These are phyloP conservation scores for Hermatobates lingyangjiaoensis DNA, from an alignment of 1,140 invertebrate species.

Conservation along the genomic window DNA sequence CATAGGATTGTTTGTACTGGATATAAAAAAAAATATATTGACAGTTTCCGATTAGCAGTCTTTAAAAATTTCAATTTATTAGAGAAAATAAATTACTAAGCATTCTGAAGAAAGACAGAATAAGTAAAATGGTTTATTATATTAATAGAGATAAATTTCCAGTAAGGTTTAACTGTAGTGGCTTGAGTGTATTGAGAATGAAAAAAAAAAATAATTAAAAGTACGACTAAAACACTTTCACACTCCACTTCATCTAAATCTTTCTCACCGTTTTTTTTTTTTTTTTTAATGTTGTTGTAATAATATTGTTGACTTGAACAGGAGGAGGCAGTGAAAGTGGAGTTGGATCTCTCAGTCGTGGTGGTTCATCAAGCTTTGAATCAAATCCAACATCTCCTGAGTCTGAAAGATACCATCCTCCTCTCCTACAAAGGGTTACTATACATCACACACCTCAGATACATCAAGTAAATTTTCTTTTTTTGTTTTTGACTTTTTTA, in stretches of 20 bases:
- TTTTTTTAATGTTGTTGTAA: no score
- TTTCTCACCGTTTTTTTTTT: no score
- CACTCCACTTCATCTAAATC: not conserved
- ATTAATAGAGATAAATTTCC: not conserved
- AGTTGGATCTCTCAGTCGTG: constrained; percentile 5
- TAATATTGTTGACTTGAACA: no score
- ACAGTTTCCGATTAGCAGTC: no score
- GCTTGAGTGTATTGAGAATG: not conserved
- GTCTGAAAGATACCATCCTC: constrained; percentile 14
- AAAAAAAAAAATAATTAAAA: not conserved
- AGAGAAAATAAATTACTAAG: no score
- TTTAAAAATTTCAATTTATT: no score
- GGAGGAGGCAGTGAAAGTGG: constrained; percentile 7
- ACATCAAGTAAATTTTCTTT: constrained; percentile 23
- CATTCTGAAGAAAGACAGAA: no score
- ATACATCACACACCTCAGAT: constrained; percentile 34
- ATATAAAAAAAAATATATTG: no score
- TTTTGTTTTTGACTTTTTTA: not conserved
- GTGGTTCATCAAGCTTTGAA: constrained; percentile 1
- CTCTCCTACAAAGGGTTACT: constrained; percentile 33
- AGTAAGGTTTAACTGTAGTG: not conserved
- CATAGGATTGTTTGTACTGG: no score
- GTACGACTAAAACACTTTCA: not conserved
- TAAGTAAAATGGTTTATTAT: no score
- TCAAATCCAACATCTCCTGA: constrained; percentile 8